Base-by-base conservation (phyloP, 2,888 invertebrate genomes). In the Lutraria lutraria region DNA sequence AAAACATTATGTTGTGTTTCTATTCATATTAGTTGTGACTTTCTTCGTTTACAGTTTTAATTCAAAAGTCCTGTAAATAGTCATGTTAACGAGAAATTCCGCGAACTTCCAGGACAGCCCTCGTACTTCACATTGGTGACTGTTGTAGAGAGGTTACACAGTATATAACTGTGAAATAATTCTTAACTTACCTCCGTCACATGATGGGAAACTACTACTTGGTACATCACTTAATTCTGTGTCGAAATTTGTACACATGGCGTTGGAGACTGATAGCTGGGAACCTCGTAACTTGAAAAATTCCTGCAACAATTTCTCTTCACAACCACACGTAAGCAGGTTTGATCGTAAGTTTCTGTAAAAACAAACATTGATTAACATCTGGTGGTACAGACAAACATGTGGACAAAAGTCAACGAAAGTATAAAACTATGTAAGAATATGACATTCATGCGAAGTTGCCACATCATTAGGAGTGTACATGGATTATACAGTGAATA, bases 291-390 rank as follows among this genome's bases (percentile, higher is more conserved):
- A 16, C 53, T 86, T 72, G 21, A 91, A 56, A 84, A 91, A 92
- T 16, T 91, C 79, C 43, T 86, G 87, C 15, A 93, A 85, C 21
- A 88, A 80, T 29, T 85, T 88, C 76, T 89, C 91, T 29, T 92
- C 89, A 83, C 93, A 93, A 29, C 91, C 89, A 83, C 93, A 93
- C 1, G 80, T 60, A 25, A 93, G 34, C n/a, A 86, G 89, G 79
- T 92, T 93, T 3, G 31, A 83, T 13, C 82, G 82, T 29, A 93
- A 29, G 68, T 89, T 89, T 81, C 92, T 92, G 88, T 13, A 88
- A 60, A 60, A 19, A 21, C 8, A 25, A 25, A 81, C 53, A 81
- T 8, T 56, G 12, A 19, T 6, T 56, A 12, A 56, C 16, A 56
- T 16, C 56, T 56, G 16, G 56, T 56, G 3, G 21, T 21, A 19